Evolutionary conservation across 53 echinoderm and acorn worm genomes (phyloP).

Genomic region (Zoroaster sp.): DNA sequence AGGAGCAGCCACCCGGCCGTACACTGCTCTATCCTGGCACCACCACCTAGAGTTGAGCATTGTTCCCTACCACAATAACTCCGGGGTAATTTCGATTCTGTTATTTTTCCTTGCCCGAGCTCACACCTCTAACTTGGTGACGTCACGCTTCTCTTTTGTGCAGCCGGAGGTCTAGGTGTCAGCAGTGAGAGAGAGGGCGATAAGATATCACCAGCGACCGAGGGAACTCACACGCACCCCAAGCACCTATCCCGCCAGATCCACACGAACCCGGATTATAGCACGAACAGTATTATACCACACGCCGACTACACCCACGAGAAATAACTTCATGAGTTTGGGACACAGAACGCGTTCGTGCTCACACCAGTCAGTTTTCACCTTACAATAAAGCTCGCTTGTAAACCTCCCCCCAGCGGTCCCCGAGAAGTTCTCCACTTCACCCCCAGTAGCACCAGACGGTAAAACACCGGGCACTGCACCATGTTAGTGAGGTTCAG

Average conservation of each 20-base stretch:
- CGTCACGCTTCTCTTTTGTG: conserved; percentile 47
- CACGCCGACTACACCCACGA: not conserved
- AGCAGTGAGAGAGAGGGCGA: conserved; percentile 1
- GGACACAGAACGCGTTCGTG: not conserved
- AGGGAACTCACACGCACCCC: not conserved
- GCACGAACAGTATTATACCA: not conserved
- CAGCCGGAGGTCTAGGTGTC: conserved; percentile 46
- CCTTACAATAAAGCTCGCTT: no score
- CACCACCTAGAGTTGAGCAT: conserved; percentile 39
- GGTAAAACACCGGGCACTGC: not conserved
- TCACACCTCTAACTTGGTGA: conserved; percentile 58
- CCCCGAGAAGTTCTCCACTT: not conserved
- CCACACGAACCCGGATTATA: not conserved
- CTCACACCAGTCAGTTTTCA: not conserved
- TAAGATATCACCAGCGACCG: not conserved
- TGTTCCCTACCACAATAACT: conserved; percentile 49
- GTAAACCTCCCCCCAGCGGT: not conserved
- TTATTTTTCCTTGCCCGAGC: conserved; percentile 19
- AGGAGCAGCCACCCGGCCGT: not conserved
- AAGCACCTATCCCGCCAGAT: no score
- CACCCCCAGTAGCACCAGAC: not conserved
- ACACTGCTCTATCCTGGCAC: conserved; percentile 25
- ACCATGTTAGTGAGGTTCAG: not conserved
- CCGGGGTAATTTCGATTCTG: conserved; percentile 22
- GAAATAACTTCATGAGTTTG: not conserved